Conservation (phyloP, 2,113 vertebrate species). For the Struthio camelus region DNA sequence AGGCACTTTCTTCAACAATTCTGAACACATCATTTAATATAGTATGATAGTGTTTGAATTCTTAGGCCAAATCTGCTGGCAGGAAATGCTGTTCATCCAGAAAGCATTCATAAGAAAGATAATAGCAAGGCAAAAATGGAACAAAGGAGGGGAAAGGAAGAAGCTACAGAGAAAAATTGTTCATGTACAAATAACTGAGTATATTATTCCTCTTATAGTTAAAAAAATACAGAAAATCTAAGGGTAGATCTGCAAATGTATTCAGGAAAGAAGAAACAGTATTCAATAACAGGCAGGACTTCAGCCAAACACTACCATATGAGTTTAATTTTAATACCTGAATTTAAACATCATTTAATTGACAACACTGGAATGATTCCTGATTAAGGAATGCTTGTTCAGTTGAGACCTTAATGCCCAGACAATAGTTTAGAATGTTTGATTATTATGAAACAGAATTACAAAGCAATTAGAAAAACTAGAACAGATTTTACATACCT, state of each 20-base stretch:
- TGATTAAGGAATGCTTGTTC: not conserved
- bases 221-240: not conserved
- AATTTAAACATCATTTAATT: not conserved
- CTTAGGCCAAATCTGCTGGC: not conserved
- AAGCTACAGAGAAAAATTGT: not conserved
- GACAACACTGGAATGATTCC: not conserved
- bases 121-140: slow-evolving; percentile 32
- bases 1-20: slow-evolving; percentile 31
- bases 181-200: not conserved
- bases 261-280: not conserved
- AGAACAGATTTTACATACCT: not conserved
- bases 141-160: not conserved
- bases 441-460: not conserved
- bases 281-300: not conserved
- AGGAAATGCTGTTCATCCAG: slow-evolving; percentile 27
- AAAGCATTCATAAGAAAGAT: slow-evolving; percentile 27
- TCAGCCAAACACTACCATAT: not conserved
- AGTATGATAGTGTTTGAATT: slow-evolving; percentile 48
- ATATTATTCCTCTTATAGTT: not conserved
- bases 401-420: not conserved
- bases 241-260: not conserved
- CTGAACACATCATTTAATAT: slow-evolving; percentile 29
- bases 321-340: not conserved
- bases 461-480: not conserved
- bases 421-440: not conserved